phyloP scores from a whole-genome alignment of 2,113 vertebrate species.

The Sakesphorus luctuosus region DNA sequence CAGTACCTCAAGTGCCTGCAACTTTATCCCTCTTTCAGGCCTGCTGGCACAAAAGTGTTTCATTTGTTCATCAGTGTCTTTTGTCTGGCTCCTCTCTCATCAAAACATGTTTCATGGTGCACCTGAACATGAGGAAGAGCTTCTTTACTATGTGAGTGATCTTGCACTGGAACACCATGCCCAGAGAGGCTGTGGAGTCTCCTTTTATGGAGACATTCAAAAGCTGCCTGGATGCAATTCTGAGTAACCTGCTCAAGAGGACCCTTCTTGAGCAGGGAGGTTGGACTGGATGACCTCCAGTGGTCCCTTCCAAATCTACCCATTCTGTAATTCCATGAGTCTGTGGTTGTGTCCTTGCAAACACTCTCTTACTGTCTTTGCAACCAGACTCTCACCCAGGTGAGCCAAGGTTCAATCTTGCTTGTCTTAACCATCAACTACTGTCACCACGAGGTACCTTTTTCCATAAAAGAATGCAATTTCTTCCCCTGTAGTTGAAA shows the following conservation, averaged over 20 bases:
- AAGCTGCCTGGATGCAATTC: not conserved
- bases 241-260: not conserved
- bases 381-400: not conserved
- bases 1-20: not conserved
- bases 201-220: not conserved
- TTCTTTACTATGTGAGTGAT: not conserved
- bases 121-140: not conserved
- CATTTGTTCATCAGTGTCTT: not conserved
- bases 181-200: not conserved
- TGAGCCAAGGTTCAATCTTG: not conserved
- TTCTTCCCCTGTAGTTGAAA: not conserved
- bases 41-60: rapidly evolving
- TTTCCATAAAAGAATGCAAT: not conserved
- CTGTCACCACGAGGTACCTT: not conserved
- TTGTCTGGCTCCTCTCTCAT: not conserved
- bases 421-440: not conserved
- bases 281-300: not conserved
- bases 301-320: not conserved
- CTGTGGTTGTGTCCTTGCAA: not conserved
- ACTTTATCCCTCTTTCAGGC: not conserved
- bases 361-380: not conserved
- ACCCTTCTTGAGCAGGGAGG: not conserved
- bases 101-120: not conserved
- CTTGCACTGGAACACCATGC: not conserved
- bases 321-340: not conserved